Evolutionary conservation across 2,888 invertebrate species (phyloP).

Genomic region (Scelioninae gen. 1): DNA sequence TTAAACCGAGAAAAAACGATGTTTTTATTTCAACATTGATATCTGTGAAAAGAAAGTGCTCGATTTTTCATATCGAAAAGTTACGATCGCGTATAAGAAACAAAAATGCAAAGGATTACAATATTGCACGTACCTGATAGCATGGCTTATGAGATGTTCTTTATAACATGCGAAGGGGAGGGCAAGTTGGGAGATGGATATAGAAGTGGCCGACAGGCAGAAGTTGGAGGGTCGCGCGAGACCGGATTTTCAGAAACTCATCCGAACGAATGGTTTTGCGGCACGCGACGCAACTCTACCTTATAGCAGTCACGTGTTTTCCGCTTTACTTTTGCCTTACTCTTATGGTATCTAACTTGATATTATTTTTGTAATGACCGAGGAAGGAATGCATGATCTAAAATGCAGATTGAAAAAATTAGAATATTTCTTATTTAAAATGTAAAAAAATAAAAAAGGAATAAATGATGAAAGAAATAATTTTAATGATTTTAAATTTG

Average conservation of each 20-base stretch:
- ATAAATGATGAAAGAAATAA: no score
- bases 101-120: conserved; percentile 26
- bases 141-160: conserved; percentile 41
- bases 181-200: conserved; percentile 41
- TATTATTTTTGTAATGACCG: conserved; percentile 51
- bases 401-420: conserved; percentile 12
- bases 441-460: no score
- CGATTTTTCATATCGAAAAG: conserved; percentile 8
- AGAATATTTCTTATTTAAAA: conserved; percentile 13
- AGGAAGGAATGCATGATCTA: conserved; percentile 34
- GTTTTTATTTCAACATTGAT: no score
- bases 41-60: no score
- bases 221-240: conserved; percentile 46
- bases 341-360: conserved; percentile 46
- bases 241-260: conserved; percentile 75
- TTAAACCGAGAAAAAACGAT: no score
- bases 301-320: conserved; percentile 66
- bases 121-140: conserved; percentile 36
- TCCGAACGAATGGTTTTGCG: conserved; percentile 74
- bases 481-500: no score
- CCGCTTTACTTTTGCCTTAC: conserved; percentile 68
- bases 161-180: conserved; percentile 30
- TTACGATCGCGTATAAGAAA: conserved; percentile 1
- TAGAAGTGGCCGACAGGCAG: conserved; percentile 55
- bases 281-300: conserved; percentile 77